Base-by-base conservation (phyloP, 2,888 invertebrate species). In the Luffia ferchaultella region DNA sequence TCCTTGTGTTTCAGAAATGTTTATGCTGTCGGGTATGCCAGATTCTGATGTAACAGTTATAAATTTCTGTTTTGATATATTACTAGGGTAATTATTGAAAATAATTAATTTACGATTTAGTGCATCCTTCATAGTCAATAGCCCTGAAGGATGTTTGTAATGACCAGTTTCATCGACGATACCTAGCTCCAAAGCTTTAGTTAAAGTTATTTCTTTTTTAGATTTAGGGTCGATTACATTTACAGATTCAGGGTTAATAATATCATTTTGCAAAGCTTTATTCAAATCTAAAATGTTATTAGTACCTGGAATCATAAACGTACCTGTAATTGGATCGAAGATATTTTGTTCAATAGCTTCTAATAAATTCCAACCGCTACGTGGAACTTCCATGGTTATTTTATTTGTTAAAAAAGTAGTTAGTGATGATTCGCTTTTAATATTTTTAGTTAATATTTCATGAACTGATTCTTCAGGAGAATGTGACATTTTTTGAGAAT, bases 271-370 rank as follows among this genome's bases (percentile, higher is more conserved):
- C 43, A 98, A 85, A 59, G 97, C 95, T 70, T 97, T 96, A 68
- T 93, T 90, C 58, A 97, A 91, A 53, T 92, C 91, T 45, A 95
- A 89, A 50, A 92, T 78, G 57, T 94, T 86, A 67, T 96, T 95
- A 3, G 96, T 95, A n/a, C 92, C 92, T 1, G 94, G 93, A 56
- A 97, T 93, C 16, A 90, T 89, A 61, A 97, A 95, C 41, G 93
- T 77, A 1, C 98, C 97, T 1, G 89, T 89, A 0, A 87, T 80
- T 1, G 96, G 91, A 71, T 97, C 93, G 60, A 97, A 93, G 2
- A 95, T 73, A 50, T 90, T 90, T 64, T 91, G 89, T 42, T 90
- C 87, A 1, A 96, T 88, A 15, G 96, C 95, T 59, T 89, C 86
- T 48, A 93, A 67, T 51, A 95, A 85, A 64, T 90, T 90, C 93